Base-by-base conservation (phyloP, 1,140 invertebrate genomes). In the Ostrea denselamellosa region DNA sequence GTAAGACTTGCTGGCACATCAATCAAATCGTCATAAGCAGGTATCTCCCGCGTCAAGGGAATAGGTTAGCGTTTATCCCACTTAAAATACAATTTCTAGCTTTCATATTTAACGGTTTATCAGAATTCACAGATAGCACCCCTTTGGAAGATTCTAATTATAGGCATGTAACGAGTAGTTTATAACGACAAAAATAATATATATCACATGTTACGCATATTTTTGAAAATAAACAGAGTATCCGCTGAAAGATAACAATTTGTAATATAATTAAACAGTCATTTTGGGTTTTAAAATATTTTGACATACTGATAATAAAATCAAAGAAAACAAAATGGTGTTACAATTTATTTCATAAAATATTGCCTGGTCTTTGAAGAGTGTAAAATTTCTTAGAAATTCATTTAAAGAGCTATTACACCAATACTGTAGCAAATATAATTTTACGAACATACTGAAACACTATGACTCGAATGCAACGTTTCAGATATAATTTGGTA, bases 401-500 rank as follows among this genome's bases (percentile, higher is more conserved):
- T 62, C n/a, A 19, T 62, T 62, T 14, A 62, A 62, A 19, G 14
- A 62, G 2, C 1, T 44, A 44, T 5, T 44, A 44, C 34, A 44
- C 34, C n/a, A 5, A 44, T 44, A 62, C 14, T 62, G 56, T 62
- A 62, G 56, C 56, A 8, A 34, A 77, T 77, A 77, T 34, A 9
- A 28, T 10, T 12, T 77, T 77, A 77, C 9, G 10, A 77, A 14
- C 68, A 28, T 77, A 12, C 25, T 28, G 68, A 77, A 77, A 28
- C 9, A 17, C 25, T 77, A 77, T 34, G 25, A 77, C 22, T 77
- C 34, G 25, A 28, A 34, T 77, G 68, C 68, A 77, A 17, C 12
- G 68, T 77, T 77, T 77, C 68, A 77, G 22, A 77, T 77, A 28
- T 77, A 77, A 77, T 77, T 77, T 25, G 68, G 68, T 77, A 77